phyloP scores from a whole-genome alignment of 2,888 invertebrate genomes.

The Calliscelio sp. region DNA sequence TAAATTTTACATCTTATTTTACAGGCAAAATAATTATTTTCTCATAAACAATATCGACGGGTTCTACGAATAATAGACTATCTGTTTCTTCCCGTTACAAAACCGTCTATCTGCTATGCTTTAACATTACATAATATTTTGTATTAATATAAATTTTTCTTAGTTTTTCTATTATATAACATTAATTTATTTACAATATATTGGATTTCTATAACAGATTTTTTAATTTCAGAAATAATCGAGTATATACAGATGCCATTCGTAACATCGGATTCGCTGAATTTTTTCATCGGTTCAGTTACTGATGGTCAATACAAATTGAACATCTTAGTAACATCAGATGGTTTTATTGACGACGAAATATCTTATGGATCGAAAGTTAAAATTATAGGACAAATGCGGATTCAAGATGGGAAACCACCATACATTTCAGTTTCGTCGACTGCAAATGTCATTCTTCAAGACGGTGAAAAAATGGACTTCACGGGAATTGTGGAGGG shows the following conservation, averaged over 20 bases:
- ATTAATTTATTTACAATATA: no score
- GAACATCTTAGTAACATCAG: neutral
- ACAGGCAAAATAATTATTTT: no score
- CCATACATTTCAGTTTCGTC: neutral
- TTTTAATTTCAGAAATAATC: neutral
- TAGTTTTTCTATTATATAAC: no score
- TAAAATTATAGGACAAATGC: neutral
- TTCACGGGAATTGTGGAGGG: neutral
- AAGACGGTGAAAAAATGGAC: neutral
- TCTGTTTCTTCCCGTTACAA: no score
- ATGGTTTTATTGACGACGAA: neutral
- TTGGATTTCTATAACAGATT: no score
- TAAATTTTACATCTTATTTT: no score
- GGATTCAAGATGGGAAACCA: neutral
- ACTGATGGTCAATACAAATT: neutral
- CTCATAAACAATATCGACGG: no score
- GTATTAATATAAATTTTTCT: no score
- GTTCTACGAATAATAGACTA: no score
- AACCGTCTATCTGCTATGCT: no score
- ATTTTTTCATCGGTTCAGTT: conserved; percentile 3
- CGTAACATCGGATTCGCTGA: neutral
- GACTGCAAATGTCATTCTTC: neutral
- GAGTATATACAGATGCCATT: neutral
- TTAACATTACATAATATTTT: no score
- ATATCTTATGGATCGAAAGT: neutral